These are phyloP conservation scores for Probaryconus sp. DNA, from an alignment of 1,140 invertebrate species.

Conservation along the genomic window DNA sequence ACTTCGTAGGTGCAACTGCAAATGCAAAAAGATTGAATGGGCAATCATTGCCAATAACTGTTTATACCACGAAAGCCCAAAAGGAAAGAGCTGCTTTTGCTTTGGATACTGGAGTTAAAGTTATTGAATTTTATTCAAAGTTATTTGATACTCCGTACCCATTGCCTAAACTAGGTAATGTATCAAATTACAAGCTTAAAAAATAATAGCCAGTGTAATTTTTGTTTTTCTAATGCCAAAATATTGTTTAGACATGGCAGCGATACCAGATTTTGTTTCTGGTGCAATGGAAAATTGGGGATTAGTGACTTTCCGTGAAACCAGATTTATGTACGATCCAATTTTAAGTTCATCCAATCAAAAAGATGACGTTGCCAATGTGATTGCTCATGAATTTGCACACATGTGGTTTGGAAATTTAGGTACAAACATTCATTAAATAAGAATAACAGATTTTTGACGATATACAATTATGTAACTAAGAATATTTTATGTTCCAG, in stretches of 20 bases:
- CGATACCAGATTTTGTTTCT: constrained; percentile 95
- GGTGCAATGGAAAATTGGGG: constrained; percentile 98
- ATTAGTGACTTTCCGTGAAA: constrained; percentile 90
- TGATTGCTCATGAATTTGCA: constrained; percentile 93
- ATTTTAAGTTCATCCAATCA: constrained; percentile 84
- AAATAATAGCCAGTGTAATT: not conserved
- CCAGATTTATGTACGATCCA: constrained; percentile 86
- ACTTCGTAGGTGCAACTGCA: constrained; percentile 84
- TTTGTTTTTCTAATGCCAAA: not conserved
- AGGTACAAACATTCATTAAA: constrained; percentile 75
- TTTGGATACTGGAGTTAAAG: constrained; percentile 85
- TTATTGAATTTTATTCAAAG: constrained; percentile 91
- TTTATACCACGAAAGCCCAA: constrained; percentile 86
- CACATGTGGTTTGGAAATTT: constrained; percentile 96
- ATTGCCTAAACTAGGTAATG: constrained; percentile 88
- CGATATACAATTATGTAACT: constrained; percentile 15
- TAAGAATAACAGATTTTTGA: constrained; percentile 27
- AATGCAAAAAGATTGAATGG: constrained; percentile 79
- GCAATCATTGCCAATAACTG: constrained; percentile 81
- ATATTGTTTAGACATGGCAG: constrained; percentile 87
- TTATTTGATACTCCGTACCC: constrained; percentile 93
- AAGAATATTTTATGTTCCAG: constrained; percentile 76
- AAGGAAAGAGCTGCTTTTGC: constrained; percentile 89
- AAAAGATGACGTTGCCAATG: constrained; percentile 87
- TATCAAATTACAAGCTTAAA: constrained; percentile 11